Percentiles rank a stretch among this genome's conserved stretches.
Evolutionary conservation across 2,113 vertebrate genomes (phyloP).

Genomic region (Melanerpes aurifrons): DNA sequence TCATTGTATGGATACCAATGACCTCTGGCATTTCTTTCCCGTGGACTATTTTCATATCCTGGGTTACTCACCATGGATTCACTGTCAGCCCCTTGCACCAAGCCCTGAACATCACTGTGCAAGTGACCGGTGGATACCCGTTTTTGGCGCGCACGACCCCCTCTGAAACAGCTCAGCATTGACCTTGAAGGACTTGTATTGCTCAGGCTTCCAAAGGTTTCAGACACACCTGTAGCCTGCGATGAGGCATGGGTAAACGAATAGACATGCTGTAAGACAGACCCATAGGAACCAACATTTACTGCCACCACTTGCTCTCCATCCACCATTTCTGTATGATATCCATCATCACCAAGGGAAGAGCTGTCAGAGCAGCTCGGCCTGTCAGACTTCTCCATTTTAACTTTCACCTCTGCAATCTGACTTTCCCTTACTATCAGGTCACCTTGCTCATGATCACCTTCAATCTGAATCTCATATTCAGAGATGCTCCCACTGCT

Average conservation of each 20-base stretch:
- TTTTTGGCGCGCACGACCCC: slow-evolving; percentile 89
- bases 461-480: slow-evolving; percentile 92
- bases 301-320: slow-evolving; percentile 95
- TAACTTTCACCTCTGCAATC: slow-evolving; percentile 92
- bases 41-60: slow-evolving; percentile 85
- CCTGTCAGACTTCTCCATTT: slow-evolving; percentile 91
- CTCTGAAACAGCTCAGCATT: slow-evolving; percentile 91
- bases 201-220: slow-evolving; percentile 86
- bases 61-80: slow-evolving; percentile 77
- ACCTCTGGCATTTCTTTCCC: slow-evolving; percentile 87
- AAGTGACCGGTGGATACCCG: slow-evolving; percentile 75
- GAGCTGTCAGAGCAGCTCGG: slow-evolving; percentile 96
- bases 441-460: slow-evolving; percentile 91
- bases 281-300: slow-evolving; percentile 92
- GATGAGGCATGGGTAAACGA: slow-evolving; percentile 84
- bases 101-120: slow-evolving; percentile 76
- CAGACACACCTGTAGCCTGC: slow-evolving; percentile 76
- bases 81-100: slow-evolving; percentile 74
- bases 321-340: slow-evolving; percentile 96
- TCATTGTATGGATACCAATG: slow-evolving; percentile 97
- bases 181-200: slow-evolving; percentile 93
- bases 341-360: slow-evolving; percentile 94
- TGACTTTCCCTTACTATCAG: slow-evolving; percentile 89
- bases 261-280: slow-evolving; percentile 90
- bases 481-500: slow-evolving; percentile 94